These are phyloP conservation scores for Cyclargus thomasi DNA, from an alignment of 1,140 invertebrate genomes.

Conservation along the genomic window DNA sequence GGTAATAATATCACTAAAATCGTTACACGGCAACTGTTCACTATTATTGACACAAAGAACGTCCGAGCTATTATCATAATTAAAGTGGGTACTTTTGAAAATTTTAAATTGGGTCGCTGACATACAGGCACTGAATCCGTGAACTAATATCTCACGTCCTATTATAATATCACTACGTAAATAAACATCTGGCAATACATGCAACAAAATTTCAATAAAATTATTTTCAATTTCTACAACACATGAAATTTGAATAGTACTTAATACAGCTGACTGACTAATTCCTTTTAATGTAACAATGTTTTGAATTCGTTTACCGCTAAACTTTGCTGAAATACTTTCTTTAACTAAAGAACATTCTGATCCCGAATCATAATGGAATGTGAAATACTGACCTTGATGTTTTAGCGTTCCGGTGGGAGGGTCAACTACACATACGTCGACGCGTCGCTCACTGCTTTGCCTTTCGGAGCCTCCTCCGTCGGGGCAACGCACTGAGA, in stretches of 20 bases:
- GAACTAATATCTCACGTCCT: constrained; percentile 32
- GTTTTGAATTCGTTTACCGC: no score
- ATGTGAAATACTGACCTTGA: neutral
- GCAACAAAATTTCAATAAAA: constrained; percentile 24
- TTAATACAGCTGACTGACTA: no score
- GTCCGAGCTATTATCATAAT: neutral
- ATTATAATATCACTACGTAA: constrained; percentile 28
- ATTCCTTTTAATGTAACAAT: no score
- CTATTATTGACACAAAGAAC: neutral
- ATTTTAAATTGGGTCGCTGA: constrained; percentile 5
- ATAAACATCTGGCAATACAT: constrained; percentile 28
- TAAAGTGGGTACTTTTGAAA: neutral
- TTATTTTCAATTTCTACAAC: no score
- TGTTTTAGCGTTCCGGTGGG: neutral
- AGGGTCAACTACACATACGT: neutral
- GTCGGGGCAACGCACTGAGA: neutral
- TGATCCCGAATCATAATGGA: no score
- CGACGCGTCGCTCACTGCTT: neutral
- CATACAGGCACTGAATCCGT: constrained; percentile 21
- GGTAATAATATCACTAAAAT: no score
- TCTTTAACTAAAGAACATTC: no score
- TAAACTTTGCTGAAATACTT: no score
- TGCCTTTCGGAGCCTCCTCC: neutral
- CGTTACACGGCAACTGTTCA: no score
- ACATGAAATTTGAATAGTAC: no score